These are phyloP conservation scores for Eupristina koningsbergeri DNA, from an alignment of 1,140 invertebrate genomes.

Conservation along the genomic window DNA sequence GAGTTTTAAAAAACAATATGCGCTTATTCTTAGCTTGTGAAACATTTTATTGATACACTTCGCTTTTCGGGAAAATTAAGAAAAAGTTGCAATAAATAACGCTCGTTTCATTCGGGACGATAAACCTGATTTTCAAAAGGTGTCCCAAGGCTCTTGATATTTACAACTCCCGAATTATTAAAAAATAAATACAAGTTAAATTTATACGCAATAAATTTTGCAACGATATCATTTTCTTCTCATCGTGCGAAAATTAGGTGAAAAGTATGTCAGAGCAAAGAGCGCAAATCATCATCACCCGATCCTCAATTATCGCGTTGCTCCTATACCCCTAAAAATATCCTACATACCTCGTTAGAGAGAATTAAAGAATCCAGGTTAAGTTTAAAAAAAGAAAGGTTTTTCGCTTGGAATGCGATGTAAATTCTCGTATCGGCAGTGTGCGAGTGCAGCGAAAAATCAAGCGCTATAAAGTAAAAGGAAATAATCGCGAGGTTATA, in stretches of 20 bases:
- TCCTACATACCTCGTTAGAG: not conserved
- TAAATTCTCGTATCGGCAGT: not conserved
- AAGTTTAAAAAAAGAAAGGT: not conserved
- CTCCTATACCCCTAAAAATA: slow-evolving; percentile 32
- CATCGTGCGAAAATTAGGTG: not conserved
- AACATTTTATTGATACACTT: not conserved
- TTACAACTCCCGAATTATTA: not conserved
- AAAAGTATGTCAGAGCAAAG: not conserved
- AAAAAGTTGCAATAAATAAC: not conserved
- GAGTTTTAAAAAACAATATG: not conserved
- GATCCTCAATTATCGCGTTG: slow-evolving; percentile 30
- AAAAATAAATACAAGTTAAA: not conserved
- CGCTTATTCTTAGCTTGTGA: not conserved
- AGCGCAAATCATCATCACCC: not conserved
- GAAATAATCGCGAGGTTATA: not conserved
- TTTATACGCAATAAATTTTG: not conserved
- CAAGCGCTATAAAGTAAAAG: not conserved
- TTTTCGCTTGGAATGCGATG: not conserved
- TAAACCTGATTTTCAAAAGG: not conserved
- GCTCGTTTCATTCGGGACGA: not conserved
- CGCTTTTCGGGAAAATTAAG: not conserved
- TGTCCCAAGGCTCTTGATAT: not conserved
- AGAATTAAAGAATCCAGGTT: slow-evolving; percentile 20
- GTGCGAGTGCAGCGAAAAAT: too few relatives aligned
- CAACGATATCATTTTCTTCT: not conserved